phyloP scores from a whole-genome alignment of 2,888 invertebrate genomes.

The Eudasyphora cyanicolor region DNA sequence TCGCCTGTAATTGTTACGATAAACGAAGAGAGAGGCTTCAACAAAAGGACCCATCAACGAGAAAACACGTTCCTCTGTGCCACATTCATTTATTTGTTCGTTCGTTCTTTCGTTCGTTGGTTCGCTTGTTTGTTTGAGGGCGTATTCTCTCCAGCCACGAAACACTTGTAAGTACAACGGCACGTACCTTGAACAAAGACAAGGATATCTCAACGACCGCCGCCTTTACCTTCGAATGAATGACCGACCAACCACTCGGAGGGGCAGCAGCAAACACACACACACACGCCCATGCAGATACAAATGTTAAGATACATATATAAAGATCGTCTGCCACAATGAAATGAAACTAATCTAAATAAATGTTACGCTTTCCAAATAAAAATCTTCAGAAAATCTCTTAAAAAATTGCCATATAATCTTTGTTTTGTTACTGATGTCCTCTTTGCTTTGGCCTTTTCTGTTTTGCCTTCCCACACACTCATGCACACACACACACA shows the following conservation, averaged over 20 bases:
- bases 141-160: not conserved
- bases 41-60: conserved; percentile 8
- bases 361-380: conserved; percentile 61
- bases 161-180: conserved; percentile 6
- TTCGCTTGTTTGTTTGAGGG: not conserved
- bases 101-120: not conserved
- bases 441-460: conserved; percentile 29
- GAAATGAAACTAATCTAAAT: conserved; percentile 56
- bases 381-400: conserved; percentile 59
- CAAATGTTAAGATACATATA: not conserved
- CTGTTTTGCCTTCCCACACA: not conserved
- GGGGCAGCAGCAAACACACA: not conserved
- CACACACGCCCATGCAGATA: not conserved
- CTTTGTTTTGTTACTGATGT: conserved; percentile 47
- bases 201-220: not conserved
- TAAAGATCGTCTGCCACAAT: not conserved
- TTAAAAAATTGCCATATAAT: conserved; percentile 60
- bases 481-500: not conserved
- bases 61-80: not conserved
- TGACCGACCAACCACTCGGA: not conserved
- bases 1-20: not conserved
- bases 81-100: not conserved
- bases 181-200: conserved; percentile 16
- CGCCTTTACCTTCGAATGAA: not conserved
- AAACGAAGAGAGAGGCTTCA: not conserved